Evolutionary conservation across 2,888 invertebrate genomes (phyloP).

Genomic region (Stenichneumon culpator): DNA sequence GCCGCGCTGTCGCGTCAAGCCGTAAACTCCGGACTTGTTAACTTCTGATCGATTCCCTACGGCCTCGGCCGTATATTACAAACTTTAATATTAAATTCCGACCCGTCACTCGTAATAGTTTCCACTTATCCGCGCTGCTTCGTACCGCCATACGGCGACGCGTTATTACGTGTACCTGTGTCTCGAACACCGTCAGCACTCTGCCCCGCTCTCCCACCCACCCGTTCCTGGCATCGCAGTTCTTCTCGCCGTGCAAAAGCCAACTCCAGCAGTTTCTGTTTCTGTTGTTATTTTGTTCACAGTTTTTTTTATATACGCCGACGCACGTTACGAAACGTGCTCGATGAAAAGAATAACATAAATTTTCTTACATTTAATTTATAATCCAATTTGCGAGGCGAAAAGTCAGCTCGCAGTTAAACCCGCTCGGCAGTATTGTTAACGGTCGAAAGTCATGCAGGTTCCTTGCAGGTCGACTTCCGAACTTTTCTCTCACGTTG

Average conservation of each 20-base stretch:
- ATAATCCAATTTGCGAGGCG: slow-evolving; percentile 60
- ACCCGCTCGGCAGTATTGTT: background rate
- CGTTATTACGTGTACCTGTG: slow-evolving; percentile 40
- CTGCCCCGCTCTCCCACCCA: background rate
- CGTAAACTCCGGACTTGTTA: slow-evolving; percentile 80
- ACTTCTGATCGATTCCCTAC: slow-evolving; percentile 80
- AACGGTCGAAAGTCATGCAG: background rate
- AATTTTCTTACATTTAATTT: slow-evolving; percentile 64
- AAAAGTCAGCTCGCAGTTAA: slow-evolving; percentile 5
- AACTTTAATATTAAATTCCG: slow-evolving; percentile 80
- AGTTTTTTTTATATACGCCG: slow-evolving; percentile 26
- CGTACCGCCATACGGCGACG: slow-evolving; percentile 43
- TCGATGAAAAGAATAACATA: slow-evolving; percentile 61
- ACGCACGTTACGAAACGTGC: slow-evolving; percentile 43
- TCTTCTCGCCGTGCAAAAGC: background rate
- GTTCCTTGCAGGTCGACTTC: background rate
- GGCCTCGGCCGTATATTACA: slow-evolving; percentile 77
- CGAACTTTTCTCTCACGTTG: slow-evolving; percentile 19
- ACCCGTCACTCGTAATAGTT: slow-evolving; percentile 77
- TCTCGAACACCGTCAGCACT: slow-evolving; percentile 16
- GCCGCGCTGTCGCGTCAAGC: slow-evolving; percentile 74
- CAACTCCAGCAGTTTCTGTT: background rate
- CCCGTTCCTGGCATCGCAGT: slow-evolving; percentile 6
- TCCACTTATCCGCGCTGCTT: slow-evolving; percentile 73
- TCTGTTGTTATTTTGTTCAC: slow-evolving; percentile 31